These are phyloP conservation scores for Crematogaster levior DNA, from an alignment of 2,888 invertebrate species.

Conservation along the genomic window DNA sequence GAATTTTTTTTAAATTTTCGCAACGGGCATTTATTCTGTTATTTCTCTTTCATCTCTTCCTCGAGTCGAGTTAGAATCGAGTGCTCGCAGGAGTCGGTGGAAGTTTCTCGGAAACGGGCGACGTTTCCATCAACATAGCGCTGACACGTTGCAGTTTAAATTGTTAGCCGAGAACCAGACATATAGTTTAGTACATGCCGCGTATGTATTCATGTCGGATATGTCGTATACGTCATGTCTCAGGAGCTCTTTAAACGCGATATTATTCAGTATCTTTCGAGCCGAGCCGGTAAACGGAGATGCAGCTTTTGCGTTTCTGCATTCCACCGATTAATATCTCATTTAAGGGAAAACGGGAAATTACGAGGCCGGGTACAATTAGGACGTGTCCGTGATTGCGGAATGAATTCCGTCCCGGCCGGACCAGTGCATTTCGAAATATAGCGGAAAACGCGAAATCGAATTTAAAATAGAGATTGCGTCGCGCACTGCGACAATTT, in stretches of 20 bases:
- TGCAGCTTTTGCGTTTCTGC: not conserved
- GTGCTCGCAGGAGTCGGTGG: not conserved
- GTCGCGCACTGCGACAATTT: not conserved
- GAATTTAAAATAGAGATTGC: slow-evolving; percentile 27
- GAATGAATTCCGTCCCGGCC: slow-evolving; percentile 18
- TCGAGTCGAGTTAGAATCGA: slow-evolving; percentile 10
- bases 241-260: slow-evolving; percentile 23
- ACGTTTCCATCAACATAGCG: slow-evolving; percentile 31
- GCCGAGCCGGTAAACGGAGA: not conserved
- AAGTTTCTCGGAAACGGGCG: slow-evolving; percentile 26
- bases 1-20: not conserved
- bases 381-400: slow-evolving; percentile 32
- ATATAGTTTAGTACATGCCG: not conserved
- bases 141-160: slow-evolving; percentile 29
- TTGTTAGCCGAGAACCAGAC: slow-evolving; percentile 31
- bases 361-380: slow-evolving; percentile 27
- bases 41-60: not conserved
- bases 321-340: slow-evolving; percentile 30
- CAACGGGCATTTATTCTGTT: not conserved
- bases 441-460: not conserved
- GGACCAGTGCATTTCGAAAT: slow-evolving; percentile 8
- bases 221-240: not conserved
- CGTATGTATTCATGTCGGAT: not conserved
- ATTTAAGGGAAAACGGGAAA: slow-evolving; percentile 43
- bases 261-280: slow-evolving; percentile 38